Percentiles rank a stretch among this genome's conserved stretches.
Conservation (phyloP, 2,113 vertebrate genomes). For the Eulemur macaco region DNA sequence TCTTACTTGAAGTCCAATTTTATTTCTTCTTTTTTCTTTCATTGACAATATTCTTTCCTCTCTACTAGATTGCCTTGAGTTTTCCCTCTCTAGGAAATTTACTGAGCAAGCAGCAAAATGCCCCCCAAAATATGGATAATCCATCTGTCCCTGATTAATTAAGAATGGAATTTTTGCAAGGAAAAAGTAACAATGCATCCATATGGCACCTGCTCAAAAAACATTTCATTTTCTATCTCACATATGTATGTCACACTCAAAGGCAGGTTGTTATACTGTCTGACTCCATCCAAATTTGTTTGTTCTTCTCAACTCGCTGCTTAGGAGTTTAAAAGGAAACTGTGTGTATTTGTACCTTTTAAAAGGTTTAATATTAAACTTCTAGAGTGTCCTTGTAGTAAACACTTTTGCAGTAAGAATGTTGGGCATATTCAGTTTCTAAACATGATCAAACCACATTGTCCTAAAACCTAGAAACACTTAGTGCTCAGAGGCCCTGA, state of each 20-base stretch:
- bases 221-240: background rate
- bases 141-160: background rate
- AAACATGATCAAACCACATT: background rate
- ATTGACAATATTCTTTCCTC: background rate
- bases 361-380: background rate
- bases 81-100: background rate
- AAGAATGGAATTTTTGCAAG: background rate
- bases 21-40: background rate
- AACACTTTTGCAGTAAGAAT: background rate
- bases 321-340: constrained; percentile 22
- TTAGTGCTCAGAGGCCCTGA: background rate
- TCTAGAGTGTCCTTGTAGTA: background rate
- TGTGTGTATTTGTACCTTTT: background rate
- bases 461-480: background rate
- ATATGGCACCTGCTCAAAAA: background rate
- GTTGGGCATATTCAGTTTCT: background rate
- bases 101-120: background rate
- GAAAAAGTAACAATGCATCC: background rate
- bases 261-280: background rate
- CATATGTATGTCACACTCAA: background rate
- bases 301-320: background rate
- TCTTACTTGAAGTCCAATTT: background rate
- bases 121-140: background rate
- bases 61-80: background rate
- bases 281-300: background rate